These are phyloP conservation scores for Cephalophus harveyi DNA, from an alignment of 2,113 vertebrate species.

Conservation along the genomic window DNA sequence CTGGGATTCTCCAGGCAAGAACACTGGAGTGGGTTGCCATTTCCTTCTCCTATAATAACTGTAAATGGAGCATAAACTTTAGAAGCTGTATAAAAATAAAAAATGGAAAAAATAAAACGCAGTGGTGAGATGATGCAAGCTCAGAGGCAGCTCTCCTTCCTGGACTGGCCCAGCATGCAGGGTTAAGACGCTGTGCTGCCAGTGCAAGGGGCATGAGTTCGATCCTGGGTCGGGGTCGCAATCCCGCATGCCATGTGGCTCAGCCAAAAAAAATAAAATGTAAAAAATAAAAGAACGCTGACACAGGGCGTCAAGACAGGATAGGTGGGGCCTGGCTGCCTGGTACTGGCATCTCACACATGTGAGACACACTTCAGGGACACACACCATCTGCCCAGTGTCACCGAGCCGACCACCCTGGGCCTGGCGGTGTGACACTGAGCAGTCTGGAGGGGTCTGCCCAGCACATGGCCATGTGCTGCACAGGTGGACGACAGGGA, in stretches of 20 bases:
- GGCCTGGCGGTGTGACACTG: neutral
- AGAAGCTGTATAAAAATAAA: neutral
- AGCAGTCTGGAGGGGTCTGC: neutral
- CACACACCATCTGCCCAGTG: fast-evolving
- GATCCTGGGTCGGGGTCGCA: neutral
- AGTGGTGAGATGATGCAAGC: neutral
- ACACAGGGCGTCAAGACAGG: neutral
- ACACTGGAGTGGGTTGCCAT: too few relatives aligned
- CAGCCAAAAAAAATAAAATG: neutral
- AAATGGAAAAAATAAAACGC: neutral
- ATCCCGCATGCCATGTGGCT: neutral
- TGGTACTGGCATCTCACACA: neutral
- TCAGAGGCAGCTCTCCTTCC: neutral
- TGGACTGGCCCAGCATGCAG: neutral
- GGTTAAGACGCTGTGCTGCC: neutral
- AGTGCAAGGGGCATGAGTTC: neutral
- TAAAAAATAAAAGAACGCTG: neutral
- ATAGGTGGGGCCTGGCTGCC: neutral
- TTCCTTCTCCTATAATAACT: too few relatives aligned
- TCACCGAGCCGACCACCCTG: neutral
- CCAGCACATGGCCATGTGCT: fast-evolving
- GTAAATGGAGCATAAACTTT: neutral
- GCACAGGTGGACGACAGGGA: neutral
- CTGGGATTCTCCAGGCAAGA: too few relatives aligned
- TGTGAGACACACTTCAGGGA: neutral